These are phyloP conservation scores for Pocota personata DNA, from an alignment of 2,888 invertebrate species.

Conservation along the genomic window DNA sequence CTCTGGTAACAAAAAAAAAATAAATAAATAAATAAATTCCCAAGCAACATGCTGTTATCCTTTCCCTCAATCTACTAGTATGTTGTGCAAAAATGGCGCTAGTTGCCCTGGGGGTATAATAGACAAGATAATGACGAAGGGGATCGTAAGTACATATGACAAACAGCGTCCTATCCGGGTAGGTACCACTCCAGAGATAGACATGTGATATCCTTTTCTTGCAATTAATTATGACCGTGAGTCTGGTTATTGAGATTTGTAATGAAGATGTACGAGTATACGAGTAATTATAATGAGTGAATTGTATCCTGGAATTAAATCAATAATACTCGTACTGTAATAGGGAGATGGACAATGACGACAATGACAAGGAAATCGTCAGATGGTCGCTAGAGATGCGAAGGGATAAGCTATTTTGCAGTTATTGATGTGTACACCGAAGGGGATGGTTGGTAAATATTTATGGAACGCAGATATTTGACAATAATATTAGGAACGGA, in stretches of 20 bases:
- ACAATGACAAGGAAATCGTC: not conserved
- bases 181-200: slow-evolving; percentile 1
- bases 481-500: not conserved
- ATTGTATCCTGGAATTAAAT: slow-evolving; percentile 53
- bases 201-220: slow-evolving; percentile 52
- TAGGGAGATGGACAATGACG: slow-evolving; percentile 14
- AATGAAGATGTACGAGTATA: slow-evolving; percentile 54
- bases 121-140: slow-evolving; percentile 44
- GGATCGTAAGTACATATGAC: slow-evolving; percentile 18
- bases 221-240: slow-evolving; percentile 57
- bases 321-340: slow-evolving; percentile 32
- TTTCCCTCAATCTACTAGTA: not conserved
- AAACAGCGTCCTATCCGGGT: not conserved
- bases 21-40: not conserved
- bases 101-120: slow-evolving; percentile 2
- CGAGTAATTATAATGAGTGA: slow-evolving; percentile 55
- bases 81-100: not conserved
- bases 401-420: not conserved
- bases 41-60: not conserved
- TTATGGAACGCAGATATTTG: not conserved
- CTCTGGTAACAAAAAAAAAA: not conserved
- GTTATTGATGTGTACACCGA: not conserved
- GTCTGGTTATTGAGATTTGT: slow-evolving; percentile 50
- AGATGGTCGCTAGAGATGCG: not conserved
- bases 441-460: slow-evolving; percentile 16